phyloP scores from a whole-genome alignment of 2,113 vertebrate species.

The Mastomys natalensis region DNA sequence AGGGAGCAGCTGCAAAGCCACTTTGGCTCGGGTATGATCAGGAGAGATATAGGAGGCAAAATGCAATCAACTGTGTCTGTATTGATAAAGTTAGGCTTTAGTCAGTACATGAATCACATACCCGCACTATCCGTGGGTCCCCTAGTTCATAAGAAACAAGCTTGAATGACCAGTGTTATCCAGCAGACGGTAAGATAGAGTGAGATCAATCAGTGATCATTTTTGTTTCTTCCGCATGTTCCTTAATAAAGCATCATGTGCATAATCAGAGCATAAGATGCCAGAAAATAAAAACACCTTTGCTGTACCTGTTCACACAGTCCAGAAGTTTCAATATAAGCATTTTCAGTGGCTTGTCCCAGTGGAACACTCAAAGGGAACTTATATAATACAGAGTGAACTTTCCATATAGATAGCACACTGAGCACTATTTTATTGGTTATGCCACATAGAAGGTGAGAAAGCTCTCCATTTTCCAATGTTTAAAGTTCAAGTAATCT shows the following conservation, averaged over 20 bases:
- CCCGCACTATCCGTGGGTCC: neutral
- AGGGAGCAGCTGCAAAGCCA: neutral
- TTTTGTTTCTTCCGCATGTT: neutral
- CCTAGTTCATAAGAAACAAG: neutral
- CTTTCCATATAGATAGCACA: neutral
- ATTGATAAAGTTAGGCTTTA: neutral
- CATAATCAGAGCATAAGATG: neutral
- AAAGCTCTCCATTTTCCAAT: fast-evolving
- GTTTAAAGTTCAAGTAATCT: neutral
- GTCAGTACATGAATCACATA: neutral
- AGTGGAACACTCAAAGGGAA: neutral
- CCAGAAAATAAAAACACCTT: neutral
- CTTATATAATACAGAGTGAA: neutral
- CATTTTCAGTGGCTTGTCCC: neutral
- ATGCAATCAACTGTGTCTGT: neutral
- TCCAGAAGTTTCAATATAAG: neutral
- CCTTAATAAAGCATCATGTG: neutral
- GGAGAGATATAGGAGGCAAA: neutral
- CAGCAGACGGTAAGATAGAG: too few species aligned
- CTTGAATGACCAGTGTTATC: neutral
- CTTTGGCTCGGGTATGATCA: neutral
- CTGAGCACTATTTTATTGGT: neutral
- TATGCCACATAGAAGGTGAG: neutral
- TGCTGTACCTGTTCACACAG: neutral
- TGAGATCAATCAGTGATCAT: neutral